These are phyloP conservation scores for Melangyna quadrimaculata DNA, from an alignment of 2,888 invertebrate species.

Conservation along the genomic window DNA sequence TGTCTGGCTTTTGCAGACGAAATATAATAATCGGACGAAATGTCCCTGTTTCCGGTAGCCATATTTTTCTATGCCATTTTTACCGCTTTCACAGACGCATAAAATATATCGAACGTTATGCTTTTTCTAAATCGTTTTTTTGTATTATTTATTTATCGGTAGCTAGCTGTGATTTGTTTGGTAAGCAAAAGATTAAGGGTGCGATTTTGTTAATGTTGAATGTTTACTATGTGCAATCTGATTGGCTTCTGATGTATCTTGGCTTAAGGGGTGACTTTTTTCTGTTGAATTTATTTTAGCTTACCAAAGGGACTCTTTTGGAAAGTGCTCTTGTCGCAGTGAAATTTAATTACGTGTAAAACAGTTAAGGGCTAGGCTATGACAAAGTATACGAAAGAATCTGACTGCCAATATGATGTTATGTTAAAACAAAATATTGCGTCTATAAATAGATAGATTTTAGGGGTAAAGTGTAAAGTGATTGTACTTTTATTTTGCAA, in stretches of 20 bases:
- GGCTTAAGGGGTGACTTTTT: neutral
- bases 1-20: neutral
- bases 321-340: neutral
- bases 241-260: slow-evolving; percentile 36
- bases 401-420: slow-evolving; percentile 7
- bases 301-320: neutral
- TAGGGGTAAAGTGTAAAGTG: neutral
- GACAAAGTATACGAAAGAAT: neutral
- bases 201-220: slow-evolving; percentile 26
- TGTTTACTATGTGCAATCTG: slow-evolving; percentile 37
- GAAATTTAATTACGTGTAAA: slow-evolving; percentile 23
- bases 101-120: neutral
- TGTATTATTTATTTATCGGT: neutral
- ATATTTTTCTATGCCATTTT: slow-evolving; percentile 4
- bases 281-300: neutral
- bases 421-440: neutral
- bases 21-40: neutral
- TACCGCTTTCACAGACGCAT: neutral
- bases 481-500: neutral
- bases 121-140: neutral
- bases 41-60: slow-evolving; percentile 7
- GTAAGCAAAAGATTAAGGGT: slow-evolving; percentile 17
- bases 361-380: neutral
- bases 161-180: slow-evolving; percentile 53
- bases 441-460: neutral